Evolutionary conservation across 2,797 vertebrate species (phyloP), one percentile per base, ranked within the genome.

Genomic region (Lepidocolaptes lacrymiger): DNA sequence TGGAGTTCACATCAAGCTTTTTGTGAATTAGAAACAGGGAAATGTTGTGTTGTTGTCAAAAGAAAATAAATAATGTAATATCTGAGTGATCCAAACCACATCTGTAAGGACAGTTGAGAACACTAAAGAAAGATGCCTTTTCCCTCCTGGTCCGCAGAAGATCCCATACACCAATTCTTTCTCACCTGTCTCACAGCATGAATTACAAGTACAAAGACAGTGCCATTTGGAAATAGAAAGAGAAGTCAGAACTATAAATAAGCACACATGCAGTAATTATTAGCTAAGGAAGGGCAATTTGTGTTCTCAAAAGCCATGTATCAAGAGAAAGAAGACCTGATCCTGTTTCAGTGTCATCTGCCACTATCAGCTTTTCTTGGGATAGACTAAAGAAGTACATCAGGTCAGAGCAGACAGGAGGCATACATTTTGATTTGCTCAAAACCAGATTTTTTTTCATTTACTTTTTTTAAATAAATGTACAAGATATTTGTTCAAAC

Each of bases 381-480:
- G 10, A 34, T 24, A 32, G 26, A 36, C 14, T 81, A 19, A 71
- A 84, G 32, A 44, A 64, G 2, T 43, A 5, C 20, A 58, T 58
- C 10, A 19, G 4, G 13, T 44, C 39, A 76, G 20, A 77, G 12
- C 11, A 90, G 27, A 51, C 2, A 76, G 55, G 73, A 75, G 10
- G 3, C 16, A 39, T 13, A 74, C 64, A 39, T 46, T 55, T 20
- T 76, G 7, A 67, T 37, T 26, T 66, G 0, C 12, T 63, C 8
- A 68, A 81, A 77, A 41, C 28, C 10, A 37, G 17, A 30, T 3
- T 19, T 4, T 32, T 71, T 63, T 34, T 6, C 0, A 17, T 58
- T 32, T 6, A 0, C 12, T 24, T n/a, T 2, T 56, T 56, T 22
- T 21, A 0, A 0, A 90, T 37, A 23, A 71, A 92, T 72, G 36